Percentiles rank a stretch among this genome's conserved stretches.
Conservation (phyloP, 2,888 invertebrate species). For the Spodoptera exigua region DNA sequence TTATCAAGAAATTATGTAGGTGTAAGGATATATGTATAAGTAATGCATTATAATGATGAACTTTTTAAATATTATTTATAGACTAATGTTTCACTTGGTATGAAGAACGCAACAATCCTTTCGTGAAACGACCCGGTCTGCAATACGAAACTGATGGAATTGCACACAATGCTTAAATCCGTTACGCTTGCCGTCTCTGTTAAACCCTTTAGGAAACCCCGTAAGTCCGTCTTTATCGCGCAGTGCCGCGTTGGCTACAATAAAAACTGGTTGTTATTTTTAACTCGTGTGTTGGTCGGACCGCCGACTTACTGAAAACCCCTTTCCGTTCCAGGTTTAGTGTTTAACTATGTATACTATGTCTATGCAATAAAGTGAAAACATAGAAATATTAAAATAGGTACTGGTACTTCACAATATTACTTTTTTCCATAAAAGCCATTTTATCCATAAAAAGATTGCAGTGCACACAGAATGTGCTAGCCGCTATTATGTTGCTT, state of each 20-base stretch:
- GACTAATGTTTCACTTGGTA: slow-evolving; percentile 24
- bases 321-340: slow-evolving; percentile 82
- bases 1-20: no score
- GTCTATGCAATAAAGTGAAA: no score
- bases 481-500: no score
- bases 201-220: slow-evolving; percentile 73
- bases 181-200: slow-evolving; percentile 82
- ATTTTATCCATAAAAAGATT: no score
- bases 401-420: no score
- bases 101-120: slow-evolving; percentile 38
- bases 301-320: slow-evolving; percentile 80
- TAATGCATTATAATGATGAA: slow-evolving; percentile 14
- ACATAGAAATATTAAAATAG: no score
- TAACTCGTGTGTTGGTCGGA: slow-evolving; percentile 84
- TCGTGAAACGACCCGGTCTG: slow-evolving; percentile 57
- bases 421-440: no score
- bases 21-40: slow-evolving; percentile 1
- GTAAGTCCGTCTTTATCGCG: slow-evolving; percentile 82
- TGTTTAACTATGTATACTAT: slow-evolving; percentile 62
- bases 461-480: no score
- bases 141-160: slow-evolving; percentile 77
- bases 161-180: slow-evolving; percentile 83
- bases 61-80: slow-evolving; percentile 15
- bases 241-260: slow-evolving; percentile 81
- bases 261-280: slow-evolving; percentile 89